phyloP scores from a whole-genome alignment of 1,140 invertebrate species.

The Conopomorpha cramerella region DNA sequence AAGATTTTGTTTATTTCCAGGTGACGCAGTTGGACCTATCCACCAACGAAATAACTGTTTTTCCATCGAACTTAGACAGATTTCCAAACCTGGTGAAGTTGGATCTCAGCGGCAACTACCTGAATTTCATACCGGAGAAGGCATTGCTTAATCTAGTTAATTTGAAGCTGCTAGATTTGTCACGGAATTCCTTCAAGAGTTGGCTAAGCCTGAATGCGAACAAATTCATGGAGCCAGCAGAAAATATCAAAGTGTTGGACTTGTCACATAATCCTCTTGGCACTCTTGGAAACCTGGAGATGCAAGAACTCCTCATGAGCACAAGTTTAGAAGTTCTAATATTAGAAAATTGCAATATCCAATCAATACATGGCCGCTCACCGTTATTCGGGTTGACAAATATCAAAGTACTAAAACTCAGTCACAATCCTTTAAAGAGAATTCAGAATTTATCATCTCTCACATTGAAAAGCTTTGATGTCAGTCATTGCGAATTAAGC shows the following conservation, averaged over 20 bases:
- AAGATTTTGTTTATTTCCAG: conserved; percentile 37
- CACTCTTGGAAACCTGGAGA: conserved; percentile 47
- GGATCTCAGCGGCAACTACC: conserved; percentile 61
- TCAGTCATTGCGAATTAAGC: conserved; percentile 61
- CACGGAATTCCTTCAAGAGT: conserved; percentile 56
- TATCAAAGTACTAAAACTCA: conserved; percentile 57
- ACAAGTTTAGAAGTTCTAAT: conserved; percentile 53
- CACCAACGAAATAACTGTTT: conserved; percentile 62
- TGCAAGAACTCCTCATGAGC: conserved; percentile 54
- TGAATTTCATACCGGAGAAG: conserved; percentile 36
- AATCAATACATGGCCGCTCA: conserved; percentile 50
- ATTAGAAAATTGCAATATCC: conserved; percentile 59
- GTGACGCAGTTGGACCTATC: conserved; percentile 62
- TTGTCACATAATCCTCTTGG: conserved; percentile 55
- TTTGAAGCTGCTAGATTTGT: conserved; percentile 58
- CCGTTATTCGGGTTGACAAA: conserved; percentile 55
- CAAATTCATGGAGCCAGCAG: conserved; percentile 37
- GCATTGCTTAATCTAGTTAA: conserved; percentile 54
- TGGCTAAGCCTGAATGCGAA: conserved; percentile 61
- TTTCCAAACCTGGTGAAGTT: conserved; percentile 52
- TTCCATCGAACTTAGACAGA: conserved; percentile 45
- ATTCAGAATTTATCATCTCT: conserved; percentile 54
- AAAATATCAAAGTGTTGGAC: conserved; percentile 50
- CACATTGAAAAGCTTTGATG: conserved; percentile 57
- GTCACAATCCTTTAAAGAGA: conserved; percentile 53